Evolutionary conservation across 1,140 invertebrate species (phyloP).

Genomic region (Drosophila repletoides): DNA sequence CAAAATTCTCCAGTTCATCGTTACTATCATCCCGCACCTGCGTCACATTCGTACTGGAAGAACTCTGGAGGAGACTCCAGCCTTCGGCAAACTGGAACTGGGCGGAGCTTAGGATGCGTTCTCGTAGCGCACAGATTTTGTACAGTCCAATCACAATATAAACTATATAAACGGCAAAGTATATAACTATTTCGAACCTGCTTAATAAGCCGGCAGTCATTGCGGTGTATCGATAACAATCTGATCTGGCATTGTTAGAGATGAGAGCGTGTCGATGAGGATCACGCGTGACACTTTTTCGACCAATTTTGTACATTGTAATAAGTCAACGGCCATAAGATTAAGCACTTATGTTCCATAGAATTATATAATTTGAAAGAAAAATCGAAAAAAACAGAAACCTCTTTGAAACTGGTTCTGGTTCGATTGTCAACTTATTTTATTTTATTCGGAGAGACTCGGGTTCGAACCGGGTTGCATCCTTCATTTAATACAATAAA

Average conservation of each 20-base stretch:
- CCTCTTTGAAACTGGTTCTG: too few relatives aligned
- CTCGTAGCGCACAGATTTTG: conserved; percentile 61
- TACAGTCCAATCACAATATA: conserved; percentile 63
- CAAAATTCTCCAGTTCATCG: conserved; percentile 72
- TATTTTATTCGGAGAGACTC: too few relatives aligned
- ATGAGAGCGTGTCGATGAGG: conserved; percentile 13
- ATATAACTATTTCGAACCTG: conserved; percentile 59
- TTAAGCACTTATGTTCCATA: too few relatives aligned
- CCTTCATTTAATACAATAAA: too few relatives aligned
- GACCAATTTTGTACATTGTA: too few relatives aligned
- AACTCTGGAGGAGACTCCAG: conserved; percentile 41
- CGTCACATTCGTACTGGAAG: background rate
- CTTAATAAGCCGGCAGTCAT: conserved; percentile 45
- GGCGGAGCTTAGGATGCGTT: conserved; percentile 36
- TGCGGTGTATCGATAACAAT: conserved; percentile 28
- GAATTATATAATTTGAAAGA: too few relatives aligned
- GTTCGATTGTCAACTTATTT: too few relatives aligned
- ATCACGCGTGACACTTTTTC: too few relatives aligned
- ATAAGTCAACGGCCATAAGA: too few relatives aligned
- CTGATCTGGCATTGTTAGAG: background rate
- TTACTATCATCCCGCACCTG: conserved; percentile 65
- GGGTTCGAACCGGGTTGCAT: too few relatives aligned
- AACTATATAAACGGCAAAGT: conserved; percentile 60
- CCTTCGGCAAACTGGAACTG: conserved; percentile 56
- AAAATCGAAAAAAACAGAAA: too few relatives aligned